phyloP scores from a whole-genome alignment of 2,888 invertebrate species.

The Arenicola marina region DNA sequence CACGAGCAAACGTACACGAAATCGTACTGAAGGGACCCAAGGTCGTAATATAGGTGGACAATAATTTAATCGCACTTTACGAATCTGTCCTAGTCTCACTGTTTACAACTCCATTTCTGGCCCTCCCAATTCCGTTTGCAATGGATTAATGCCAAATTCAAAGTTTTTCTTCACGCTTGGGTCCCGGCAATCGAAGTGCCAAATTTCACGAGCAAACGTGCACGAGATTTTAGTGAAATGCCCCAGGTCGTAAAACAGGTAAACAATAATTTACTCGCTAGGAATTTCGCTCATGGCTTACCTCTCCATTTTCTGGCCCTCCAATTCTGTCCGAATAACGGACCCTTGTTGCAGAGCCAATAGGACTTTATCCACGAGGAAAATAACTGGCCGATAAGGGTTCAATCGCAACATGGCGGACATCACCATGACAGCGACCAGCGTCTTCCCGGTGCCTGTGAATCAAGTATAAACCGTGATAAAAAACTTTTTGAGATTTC shows the following conservation, averaged over 20 bases:
- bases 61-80: neutral
- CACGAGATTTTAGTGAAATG: neutral
- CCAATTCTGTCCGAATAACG: slow-evolving; percentile 42
- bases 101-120: slow-evolving; percentile 36
- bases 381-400: slow-evolving; percentile 44
- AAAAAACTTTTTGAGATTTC: neutral
- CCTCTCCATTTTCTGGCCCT: slow-evolving; percentile 36
- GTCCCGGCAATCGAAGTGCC: no score
- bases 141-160: no score
- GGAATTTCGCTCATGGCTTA: slow-evolving; percentile 9
- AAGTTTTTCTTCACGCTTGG: no score
- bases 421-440: slow-evolving; percentile 46
- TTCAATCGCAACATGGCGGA: slow-evolving; percentile 44
- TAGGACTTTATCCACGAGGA: slow-evolving; percentile 53
- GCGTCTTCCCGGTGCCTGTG: slow-evolving; percentile 53
- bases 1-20: neutral
- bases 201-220: neutral
- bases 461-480: neutral
- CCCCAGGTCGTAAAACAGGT: neutral
- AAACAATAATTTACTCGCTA: neutral
- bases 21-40: neutral
- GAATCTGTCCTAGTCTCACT: neutral
- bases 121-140: slow-evolving; percentile 39
- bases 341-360: slow-evolving; percentile 49
- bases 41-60: neutral